Evolutionary conservation across 1,140 invertebrate species (phyloP).

Genomic region (Copidosoma floridanum): DNA sequence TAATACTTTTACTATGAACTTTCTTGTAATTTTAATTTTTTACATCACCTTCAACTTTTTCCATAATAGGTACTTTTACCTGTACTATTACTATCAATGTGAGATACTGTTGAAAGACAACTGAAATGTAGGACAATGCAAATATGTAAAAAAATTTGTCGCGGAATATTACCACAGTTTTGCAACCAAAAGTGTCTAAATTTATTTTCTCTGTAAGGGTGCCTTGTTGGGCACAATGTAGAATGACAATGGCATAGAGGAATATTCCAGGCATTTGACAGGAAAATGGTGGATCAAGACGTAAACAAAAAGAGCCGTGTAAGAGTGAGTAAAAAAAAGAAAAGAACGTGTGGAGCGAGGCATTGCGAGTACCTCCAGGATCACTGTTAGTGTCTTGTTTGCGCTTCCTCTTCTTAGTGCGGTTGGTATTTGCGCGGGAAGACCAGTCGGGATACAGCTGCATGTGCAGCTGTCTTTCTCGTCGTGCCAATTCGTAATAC

Average conservation of each 20-base stretch:
- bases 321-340: background rate
- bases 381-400: conserved; percentile 95
- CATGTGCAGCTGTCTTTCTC: conserved; percentile 97
- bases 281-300: background rate
- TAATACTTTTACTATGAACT: too few relatives aligned
- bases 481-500: conserved; percentile 98
- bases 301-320: background rate
- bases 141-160: too few relatives aligned
- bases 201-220: too few relatives aligned
- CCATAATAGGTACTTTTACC: too few relatives aligned
- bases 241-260: conserved; percentile 24
- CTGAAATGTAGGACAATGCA: too few relatives aligned
- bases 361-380: conserved; percentile 74
- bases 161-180: too few relatives aligned
- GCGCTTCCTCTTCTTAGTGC: conserved; percentile 98
- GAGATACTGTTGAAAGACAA: too few relatives aligned
- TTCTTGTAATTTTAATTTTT: too few relatives aligned
- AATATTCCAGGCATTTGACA: background rate
- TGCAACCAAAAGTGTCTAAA: too few relatives aligned
- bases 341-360: conserved; percentile 40
- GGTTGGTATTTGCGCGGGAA: conserved; percentile 94
- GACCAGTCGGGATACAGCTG: conserved; percentile 99
- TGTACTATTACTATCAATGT: too few relatives aligned
- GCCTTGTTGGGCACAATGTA: too few relatives aligned
- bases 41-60: too few relatives aligned